These are phyloP conservation scores for Arizona elegans DNA, from an alignment of 2,113 vertebrate genomes.

Conservation along the genomic window DNA sequence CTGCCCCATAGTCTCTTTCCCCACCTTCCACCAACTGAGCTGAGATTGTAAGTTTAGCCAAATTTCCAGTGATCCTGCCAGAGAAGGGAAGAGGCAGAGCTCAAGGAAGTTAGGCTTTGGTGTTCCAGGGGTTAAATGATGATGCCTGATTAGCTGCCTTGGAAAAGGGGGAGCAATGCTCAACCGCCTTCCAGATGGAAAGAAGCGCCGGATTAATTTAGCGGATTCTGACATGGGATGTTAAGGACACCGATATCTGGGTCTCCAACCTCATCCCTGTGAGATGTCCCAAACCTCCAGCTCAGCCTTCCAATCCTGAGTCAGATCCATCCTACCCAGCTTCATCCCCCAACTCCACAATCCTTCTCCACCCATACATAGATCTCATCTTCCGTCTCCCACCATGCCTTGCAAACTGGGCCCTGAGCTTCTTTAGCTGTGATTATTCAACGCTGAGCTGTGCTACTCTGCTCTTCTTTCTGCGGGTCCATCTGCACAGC, in stretches of 20 bases:
- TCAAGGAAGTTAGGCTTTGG: too few relatives aligned
- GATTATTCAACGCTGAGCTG: neutral
- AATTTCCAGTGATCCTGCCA: neutral
- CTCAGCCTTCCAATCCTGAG: neutral
- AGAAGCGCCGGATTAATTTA: neutral
- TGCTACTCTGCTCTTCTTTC: constrained; percentile 12
- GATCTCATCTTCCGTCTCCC: neutral
- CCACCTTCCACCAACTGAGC: neutral
- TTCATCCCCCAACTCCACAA: neutral
- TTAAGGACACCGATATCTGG: neutral
- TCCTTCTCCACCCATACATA: neutral
- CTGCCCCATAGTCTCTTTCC: too few relatives aligned
- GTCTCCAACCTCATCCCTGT: neutral
- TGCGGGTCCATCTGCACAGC: neutral
- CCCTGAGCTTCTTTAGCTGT: neutral
- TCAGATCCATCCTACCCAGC: neutral
- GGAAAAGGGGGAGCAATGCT: too few relatives aligned
- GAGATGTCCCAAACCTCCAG: neutral
- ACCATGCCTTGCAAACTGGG: neutral
- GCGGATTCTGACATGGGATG: neutral
- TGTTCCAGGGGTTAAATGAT: neutral
- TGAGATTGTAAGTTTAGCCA: constrained; percentile 21
- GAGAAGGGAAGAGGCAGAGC: neutral
- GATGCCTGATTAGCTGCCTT: neutral
- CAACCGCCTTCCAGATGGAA: neutral